Evolutionary conservation across 2,888 invertebrate genomes (phyloP), one percentile per base, ranked within the genome.

Genomic region (Lissocephala sabroskyi): DNA sequence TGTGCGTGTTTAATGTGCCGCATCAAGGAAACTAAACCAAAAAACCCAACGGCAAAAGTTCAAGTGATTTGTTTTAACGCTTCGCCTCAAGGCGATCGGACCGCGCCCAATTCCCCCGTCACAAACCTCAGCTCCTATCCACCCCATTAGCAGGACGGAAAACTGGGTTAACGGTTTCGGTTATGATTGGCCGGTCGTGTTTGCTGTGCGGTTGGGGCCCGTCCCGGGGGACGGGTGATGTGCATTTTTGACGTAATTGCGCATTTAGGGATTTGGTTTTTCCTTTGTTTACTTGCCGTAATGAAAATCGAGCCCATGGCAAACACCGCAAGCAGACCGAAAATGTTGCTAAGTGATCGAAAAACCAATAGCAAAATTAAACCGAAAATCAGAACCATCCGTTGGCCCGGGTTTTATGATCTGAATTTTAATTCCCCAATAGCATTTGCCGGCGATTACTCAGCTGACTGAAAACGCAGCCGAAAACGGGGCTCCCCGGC

Each of bases 161-260:
- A 68, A 56, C 54, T 65, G 65, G 65, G 70, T 59, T 65, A 65
- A 65, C 68, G 65, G 68, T 48, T 53, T 39, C n/a, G 49, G 44
- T 55, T 52, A 59, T 62, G 68, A 66, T 65, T 65, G 63, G 45
- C 45, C 54, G 42, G 47, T 39, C 42, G 47, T 65, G 57, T 64
- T 65, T 65, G 39, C 44, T 28, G 49, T 51, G 41, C 33, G 52
- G 57, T 60, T n/a, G n/a, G n/a, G n/a, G n/a, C n/a, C n/a, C n/a
- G n/a, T n/a, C n/a, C n/a, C n/a, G n/a, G 52, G 56, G 60, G 10
- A 6, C 30, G 43, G 49, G 54, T 57, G 63, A 37, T 41, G 44
- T 51, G 19, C 32, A 47, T 44, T 53, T 62, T 57, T 49, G 30
- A 29, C 18, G 35, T 52, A 54, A 61, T 65, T 65, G 58, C 42